Evolutionary conservation across 2,113 vertebrate genomes (phyloP).

Genomic region (Cyprinodon brontotheroides): DNA sequence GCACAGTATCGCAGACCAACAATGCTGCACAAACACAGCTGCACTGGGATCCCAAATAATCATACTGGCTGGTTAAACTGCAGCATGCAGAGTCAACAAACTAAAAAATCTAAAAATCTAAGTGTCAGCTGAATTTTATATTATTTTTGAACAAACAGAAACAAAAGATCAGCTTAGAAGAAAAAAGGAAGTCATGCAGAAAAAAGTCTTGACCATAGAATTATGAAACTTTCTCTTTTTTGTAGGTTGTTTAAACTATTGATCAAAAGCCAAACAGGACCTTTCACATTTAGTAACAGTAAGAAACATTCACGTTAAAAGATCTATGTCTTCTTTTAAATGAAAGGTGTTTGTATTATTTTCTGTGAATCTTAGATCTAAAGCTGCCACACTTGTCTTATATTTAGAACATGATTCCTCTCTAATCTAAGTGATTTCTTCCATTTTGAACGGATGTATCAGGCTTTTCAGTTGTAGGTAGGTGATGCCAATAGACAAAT

Average conservation of each 20-base stretch:
- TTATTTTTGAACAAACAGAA: slow-evolving; percentile 17
- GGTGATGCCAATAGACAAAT: no score
- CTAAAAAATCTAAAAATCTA: neutral
- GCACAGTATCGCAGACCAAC: slow-evolving; percentile 48
- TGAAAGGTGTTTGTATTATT: no score
- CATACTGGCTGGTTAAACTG: slow-evolving; percentile 63
- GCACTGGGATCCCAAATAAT: slow-evolving; percentile 55
- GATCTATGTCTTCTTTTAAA: no score
- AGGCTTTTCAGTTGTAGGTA: no score
- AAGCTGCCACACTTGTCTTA: no score
- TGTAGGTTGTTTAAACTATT: neutral
- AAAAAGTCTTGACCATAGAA: neutral
- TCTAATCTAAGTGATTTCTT: no score
- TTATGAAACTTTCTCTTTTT: neutral
- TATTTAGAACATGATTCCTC: no score
- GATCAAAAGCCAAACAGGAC: neutral
- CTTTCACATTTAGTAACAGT: neutral
- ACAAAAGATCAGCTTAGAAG: neutral
- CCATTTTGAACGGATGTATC: no score
- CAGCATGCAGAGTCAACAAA: slow-evolving; percentile 51
- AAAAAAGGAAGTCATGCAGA: neutral
- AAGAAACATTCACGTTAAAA: neutral
- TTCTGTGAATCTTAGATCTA: no score
- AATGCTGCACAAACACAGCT: slow-evolving; percentile 68
- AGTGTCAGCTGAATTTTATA: slow-evolving; percentile 23